Evolutionary conservation across 1,140 invertebrate species (phyloP).

Genomic region (Panagrolaimus sp.): DNA sequence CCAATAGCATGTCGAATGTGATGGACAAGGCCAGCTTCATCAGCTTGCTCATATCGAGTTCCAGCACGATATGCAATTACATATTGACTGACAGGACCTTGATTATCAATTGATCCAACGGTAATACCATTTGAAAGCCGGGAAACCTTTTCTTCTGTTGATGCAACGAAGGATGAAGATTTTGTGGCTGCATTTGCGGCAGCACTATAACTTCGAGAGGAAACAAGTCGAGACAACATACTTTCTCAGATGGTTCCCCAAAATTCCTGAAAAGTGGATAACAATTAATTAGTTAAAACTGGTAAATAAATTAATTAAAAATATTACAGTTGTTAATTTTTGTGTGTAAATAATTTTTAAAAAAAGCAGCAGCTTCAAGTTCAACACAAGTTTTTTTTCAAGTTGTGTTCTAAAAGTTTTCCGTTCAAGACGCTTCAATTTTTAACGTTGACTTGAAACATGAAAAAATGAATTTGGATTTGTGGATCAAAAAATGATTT

Average conservation of each 20-base stretch:
- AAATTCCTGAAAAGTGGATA: too few relatives aligned
- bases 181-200: constrained; percentile 18
- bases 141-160: constrained; percentile 47
- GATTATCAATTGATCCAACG: constrained; percentile 49
- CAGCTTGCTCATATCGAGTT: constrained; percentile 48
- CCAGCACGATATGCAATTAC: constrained; percentile 57
- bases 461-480: not conserved
- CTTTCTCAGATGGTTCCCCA: too few relatives aligned
- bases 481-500: too few relatives aligned
- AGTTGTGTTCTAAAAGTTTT: too few relatives aligned
- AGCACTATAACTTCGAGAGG: constrained; percentile 15
- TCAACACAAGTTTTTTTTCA: too few relatives aligned
- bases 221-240: constrained; percentile 13
- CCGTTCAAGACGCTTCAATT: not conserved
- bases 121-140: constrained; percentile 46
- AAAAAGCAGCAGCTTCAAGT: too few relatives aligned
- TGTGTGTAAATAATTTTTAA: too few relatives aligned
- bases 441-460: not conserved
- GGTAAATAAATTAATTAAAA: too few relatives aligned
- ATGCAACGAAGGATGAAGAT: constrained; percentile 21
- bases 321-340: too few relatives aligned
- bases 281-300: too few relatives aligned
- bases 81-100: constrained; percentile 49
- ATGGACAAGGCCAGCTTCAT: constrained; percentile 54
- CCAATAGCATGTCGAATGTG: constrained; percentile 51